Conservation (phyloP, 2,888 invertebrate genomes). For the Eupsilia transversa region DNA sequence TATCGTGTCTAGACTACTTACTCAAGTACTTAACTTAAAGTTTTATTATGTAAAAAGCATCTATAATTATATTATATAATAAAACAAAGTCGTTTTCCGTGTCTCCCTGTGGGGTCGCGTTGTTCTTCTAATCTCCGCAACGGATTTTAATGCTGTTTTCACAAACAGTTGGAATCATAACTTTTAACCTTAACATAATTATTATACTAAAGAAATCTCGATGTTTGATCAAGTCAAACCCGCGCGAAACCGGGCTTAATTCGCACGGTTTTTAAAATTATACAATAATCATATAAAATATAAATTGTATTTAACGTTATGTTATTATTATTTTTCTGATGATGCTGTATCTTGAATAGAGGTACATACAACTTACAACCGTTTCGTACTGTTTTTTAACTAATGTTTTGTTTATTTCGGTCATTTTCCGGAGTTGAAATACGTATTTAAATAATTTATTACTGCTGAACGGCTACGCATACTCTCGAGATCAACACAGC, state of each 20-base stretch:
- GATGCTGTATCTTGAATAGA: not conserved
- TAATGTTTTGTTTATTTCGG: too few relatives aligned
- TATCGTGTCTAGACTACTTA: not conserved
- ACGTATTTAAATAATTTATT: slow-evolving; percentile 59
- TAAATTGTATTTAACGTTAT: not conserved
- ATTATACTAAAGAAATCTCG: not conserved
- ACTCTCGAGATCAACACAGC: slow-evolving; percentile 46
- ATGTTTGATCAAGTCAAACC: not conserved
- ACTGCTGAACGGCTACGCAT: slow-evolving; percentile 63
- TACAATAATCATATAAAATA: not conserved
- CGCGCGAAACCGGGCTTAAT: not conserved
- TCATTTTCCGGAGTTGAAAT: slow-evolving; percentile 35
- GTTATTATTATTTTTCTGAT: not conserved
- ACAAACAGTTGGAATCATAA: too few relatives aligned
- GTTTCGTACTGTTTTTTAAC: too few relatives aligned
- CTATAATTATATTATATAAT: not conserved
- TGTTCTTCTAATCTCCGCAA: too few relatives aligned
- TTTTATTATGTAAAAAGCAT: not conserved
- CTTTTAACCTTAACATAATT: too few relatives aligned
- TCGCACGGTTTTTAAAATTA: not conserved
- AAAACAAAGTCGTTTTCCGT: not conserved
- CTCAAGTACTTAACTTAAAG: not conserved
- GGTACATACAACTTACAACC: too few relatives aligned
- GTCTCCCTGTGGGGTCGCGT: not conserved
- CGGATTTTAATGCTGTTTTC: too few relatives aligned